Percentiles rank a stretch among this genome's conserved stretches.
Evolutionary conservation across 2,113 vertebrate species (phyloP).

Genomic region (Sphaerodactylus townsendi): DNA sequence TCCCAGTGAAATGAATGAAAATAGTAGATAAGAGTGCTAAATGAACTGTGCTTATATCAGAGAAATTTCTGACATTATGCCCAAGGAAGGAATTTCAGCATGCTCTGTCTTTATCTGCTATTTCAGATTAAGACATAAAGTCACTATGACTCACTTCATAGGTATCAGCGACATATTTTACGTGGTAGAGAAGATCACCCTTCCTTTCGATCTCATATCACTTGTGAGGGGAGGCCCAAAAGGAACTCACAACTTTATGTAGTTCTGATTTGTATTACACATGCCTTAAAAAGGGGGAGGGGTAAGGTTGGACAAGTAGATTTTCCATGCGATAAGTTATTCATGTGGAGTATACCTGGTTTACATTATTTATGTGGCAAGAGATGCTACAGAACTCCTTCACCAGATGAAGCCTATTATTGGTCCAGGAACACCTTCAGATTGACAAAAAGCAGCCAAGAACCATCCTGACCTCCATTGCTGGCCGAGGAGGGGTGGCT

Average conservation of each 20-base stretch:
- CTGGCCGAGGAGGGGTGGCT: too few relatives aligned
- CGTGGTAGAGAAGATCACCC: not conserved
- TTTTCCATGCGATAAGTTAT: not conserved
- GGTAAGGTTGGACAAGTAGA: not conserved
- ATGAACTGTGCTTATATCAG: too few relatives aligned
- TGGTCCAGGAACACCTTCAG: not conserved
- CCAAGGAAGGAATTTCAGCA: not conserved
- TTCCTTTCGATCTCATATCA: not conserved
- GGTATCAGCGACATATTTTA: too few relatives aligned
- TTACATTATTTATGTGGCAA: not conserved
- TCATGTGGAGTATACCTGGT: not conserved
- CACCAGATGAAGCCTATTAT: not conserved
- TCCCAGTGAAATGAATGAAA: not conserved
- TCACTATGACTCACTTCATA: too few relatives aligned
- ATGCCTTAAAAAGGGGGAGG: too few relatives aligned
- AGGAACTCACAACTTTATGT: not conserved
- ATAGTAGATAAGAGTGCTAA: not conserved
- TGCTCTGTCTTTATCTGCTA: not conserved
- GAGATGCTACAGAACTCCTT: too few relatives aligned
- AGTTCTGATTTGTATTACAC: not conserved
- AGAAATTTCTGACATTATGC: not conserved
- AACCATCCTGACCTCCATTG: too few relatives aligned
- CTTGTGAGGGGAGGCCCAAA: not conserved
- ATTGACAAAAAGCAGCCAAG: too few relatives aligned
- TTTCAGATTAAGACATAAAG: not conserved